Base-by-base conservation (phyloP, 2,113 vertebrate genomes). In the Menidia beryllina region DNA sequence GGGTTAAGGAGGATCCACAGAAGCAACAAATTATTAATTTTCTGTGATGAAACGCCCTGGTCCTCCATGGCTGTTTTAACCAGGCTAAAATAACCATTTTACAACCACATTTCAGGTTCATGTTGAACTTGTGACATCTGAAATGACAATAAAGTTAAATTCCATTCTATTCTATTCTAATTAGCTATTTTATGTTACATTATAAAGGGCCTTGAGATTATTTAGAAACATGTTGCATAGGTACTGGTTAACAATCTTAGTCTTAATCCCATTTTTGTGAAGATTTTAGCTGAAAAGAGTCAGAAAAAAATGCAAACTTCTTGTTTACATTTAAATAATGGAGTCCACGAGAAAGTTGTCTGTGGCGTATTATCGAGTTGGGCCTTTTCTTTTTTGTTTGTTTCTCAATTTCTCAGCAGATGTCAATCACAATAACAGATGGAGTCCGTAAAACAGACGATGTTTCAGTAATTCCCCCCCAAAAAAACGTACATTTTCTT, bases 401-500 rank as follows among this genome's bases (percentile, higher is more conserved):
- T n/a, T n/a, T n/a, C n/a, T n/a, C n/a, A 49, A 21, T 23, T 10
- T 23, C n/a, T 26, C 25, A 27, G 51, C 15, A 27, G 15, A 53
- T 27, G 25, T 23, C 14, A 26, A 15, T 26, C 24, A 25, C 25
- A 53, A 17, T 53, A 53, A 2, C 51, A 53, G 12, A 53, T 27
- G 7, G 25, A 39, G 19, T 15, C 50, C 20, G 20, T 57, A 11
- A n/a, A 45, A 45, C 41, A 45, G 17, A 45, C 24, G 48, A 11
- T 49, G 48, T 23, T 49, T 21, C 20, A 23, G 13, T 49, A 12
- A 20, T 49, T 50, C 41, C 56, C 3, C 7, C n/a, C 11, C 36
- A 45, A n/a, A n/a, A n/a, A n/a, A 75, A 49, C 69, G 36, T 64
- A 13, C n/a, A 50, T 74, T 77, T 69, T 72, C 66, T 21, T 30